phyloP scores from a whole-genome alignment of 2,113 vertebrate species.

The Spea multiplicata region DNA sequence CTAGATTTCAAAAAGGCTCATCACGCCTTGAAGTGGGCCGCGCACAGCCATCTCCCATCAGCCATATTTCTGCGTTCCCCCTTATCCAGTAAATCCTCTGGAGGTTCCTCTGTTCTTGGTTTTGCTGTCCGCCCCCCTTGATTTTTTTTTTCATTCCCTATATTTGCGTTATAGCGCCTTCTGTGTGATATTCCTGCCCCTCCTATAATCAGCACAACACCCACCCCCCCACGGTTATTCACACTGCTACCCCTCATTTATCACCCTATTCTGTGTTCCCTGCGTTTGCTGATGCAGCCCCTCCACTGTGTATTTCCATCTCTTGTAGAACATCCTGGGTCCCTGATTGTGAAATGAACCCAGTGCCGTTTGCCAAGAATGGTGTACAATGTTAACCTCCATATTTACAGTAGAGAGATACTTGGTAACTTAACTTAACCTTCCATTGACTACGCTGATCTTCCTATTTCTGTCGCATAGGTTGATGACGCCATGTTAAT shows the following conservation, averaged over 20 bases:
- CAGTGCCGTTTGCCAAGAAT: no score
- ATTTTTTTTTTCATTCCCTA: slow-evolving; percentile 53
- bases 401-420: no score
- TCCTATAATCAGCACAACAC: background rate
- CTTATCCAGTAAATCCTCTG: slow-evolving; percentile 46
- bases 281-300: slow-evolving; percentile 51
- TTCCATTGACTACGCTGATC: no score
- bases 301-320: background rate
- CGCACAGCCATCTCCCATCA: background rate
- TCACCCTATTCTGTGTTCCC: slow-evolving; percentile 33
- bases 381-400: no score
- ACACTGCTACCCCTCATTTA: background rate
- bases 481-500: slow-evolving; percentile 99
- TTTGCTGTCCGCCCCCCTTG: slow-evolving; percentile 59
- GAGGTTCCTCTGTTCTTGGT: slow-evolving; percentile 58
- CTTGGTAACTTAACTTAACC: no score
- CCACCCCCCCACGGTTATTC: background rate
- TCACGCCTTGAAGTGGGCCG: slow-evolving; percentile 2
- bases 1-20: slow-evolving; percentile 22
- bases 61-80: background rate
- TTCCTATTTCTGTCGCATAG: slow-evolving; percentile 63
- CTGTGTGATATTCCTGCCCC: background rate
- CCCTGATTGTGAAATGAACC: no score
- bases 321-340: no score
- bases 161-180: slow-evolving; percentile 49